A percentile compares a stretch with the other conserved stretches of the same genome.
Evolutionary conservation across 30 jellyfish, hydroid and myxozoan genomes (phyloP).

Genomic region (Aurelia aurita): DNA sequence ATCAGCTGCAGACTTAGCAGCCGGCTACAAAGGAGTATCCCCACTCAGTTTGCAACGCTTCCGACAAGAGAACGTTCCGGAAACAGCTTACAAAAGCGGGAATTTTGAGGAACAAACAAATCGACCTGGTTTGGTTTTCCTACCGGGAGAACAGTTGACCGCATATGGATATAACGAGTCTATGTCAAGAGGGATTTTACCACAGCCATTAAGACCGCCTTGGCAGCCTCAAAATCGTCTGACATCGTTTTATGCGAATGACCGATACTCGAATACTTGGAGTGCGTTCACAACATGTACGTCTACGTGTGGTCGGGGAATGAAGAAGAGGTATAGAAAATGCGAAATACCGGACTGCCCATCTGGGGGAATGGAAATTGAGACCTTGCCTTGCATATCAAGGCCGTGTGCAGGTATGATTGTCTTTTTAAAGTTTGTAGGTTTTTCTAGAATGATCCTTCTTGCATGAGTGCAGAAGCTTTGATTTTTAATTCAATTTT

Average conservation of each 20-base stretch:
- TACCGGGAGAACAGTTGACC: slow-evolving; percentile 63
- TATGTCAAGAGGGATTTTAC: slow-evolving; percentile 46
- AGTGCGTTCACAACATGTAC: slow-evolving; percentile 89
- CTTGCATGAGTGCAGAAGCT: background rate
- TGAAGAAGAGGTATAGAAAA: slow-evolving; percentile 89
- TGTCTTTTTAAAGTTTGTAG: background rate
- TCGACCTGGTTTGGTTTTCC: slow-evolving; percentile 55
- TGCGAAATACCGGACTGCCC: slow-evolving; percentile 98
- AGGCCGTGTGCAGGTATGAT: slow-evolving; percentile 90
- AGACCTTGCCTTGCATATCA: slow-evolving; percentile 84
- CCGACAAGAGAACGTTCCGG: slow-evolving; percentile 60
- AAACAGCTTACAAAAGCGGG: slow-evolving; percentile 50
- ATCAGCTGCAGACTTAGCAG: background rate
- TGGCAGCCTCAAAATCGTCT: slow-evolving; percentile 34
- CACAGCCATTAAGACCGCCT: slow-evolving; percentile 43
- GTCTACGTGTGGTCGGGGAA: slow-evolving; percentile 96
- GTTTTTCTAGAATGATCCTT: background rate
- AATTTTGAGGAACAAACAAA: slow-evolving; percentile 58
- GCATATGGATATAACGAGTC: slow-evolving; percentile 36
- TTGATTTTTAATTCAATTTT: background rate
- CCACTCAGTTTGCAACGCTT: slow-evolving; percentile 59
- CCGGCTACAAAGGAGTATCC: slow-evolving; percentile 6
- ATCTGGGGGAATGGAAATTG: slow-evolving; percentile 96
- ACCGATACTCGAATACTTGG: slow-evolving; percentile 70
- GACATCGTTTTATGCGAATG: slow-evolving; percentile 22